Evolutionary conservation across 2,888 invertebrate species (phyloP).

Genomic region (Steinernema hermaphroditum): DNA sequence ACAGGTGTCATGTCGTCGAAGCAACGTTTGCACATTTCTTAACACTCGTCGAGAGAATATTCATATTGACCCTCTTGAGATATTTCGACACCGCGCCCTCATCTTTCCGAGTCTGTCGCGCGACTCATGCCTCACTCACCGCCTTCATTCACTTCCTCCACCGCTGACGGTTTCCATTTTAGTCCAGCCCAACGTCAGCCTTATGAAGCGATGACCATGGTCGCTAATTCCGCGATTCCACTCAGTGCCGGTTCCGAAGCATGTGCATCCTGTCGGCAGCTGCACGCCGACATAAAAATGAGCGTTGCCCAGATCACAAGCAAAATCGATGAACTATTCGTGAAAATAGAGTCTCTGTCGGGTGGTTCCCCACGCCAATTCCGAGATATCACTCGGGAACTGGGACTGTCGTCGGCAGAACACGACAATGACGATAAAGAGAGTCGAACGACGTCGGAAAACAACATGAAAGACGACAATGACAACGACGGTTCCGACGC

Average conservation of each 20-base stretch:
- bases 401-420: constrained; percentile 23
- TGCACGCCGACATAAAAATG: constrained; percentile 40
- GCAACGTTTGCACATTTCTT: constrained; percentile 27
- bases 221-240: constrained; percentile 28
- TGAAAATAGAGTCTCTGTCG: constrained; percentile 30
- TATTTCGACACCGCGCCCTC: constrained; percentile 27
- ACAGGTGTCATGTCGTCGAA: constrained; percentile 28
- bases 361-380: constrained; percentile 9
- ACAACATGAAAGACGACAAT: constrained; percentile 13
- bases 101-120: constrained; percentile 15
- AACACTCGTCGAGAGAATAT: constrained; percentile 18
- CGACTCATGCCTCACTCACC: constrained; percentile 24
- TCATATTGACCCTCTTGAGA: constrained; percentile 28
- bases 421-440: constrained; percentile 23
- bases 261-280: constrained; percentile 35
- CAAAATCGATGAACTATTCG: constrained; percentile 37
- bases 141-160: background rate
- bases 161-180: background rate
- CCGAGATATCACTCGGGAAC: constrained; percentile 17
- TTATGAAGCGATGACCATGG: constrained; percentile 30
- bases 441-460: constrained; percentile 19
- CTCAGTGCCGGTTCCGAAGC: constrained; percentile 27
- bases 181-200: constrained; percentile 18
- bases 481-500: constrained; percentile 12
- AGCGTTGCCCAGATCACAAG: constrained; percentile 38